These are phyloP conservation scores for Scaptomyza tumidula DNA, from an alignment of 2,888 invertebrate genomes.

Conservation along the genomic window DNA sequence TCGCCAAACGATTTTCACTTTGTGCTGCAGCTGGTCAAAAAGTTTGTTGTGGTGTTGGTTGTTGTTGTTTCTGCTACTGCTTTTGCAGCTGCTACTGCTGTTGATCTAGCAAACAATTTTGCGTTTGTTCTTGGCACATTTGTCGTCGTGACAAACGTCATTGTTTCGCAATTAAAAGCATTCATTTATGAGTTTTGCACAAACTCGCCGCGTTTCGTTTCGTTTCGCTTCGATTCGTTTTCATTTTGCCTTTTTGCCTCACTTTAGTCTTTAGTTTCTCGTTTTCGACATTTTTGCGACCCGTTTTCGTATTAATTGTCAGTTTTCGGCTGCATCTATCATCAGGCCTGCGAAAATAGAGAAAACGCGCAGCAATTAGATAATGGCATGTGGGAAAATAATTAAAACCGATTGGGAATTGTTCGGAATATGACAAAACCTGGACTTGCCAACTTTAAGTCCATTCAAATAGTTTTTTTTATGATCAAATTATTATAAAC, in stretches of 20 bases:
- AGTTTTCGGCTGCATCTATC: constrained; percentile 46
- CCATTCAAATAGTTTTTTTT: too few relatives aligned
- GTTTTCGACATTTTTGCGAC: constrained; percentile 8
- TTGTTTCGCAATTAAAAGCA: constrained; percentile 80
- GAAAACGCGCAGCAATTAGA: constrained; percentile 44
- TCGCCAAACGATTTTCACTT: constrained; percentile 18
- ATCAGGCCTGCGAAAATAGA: constrained; percentile 45
- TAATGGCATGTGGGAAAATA: constrained; percentile 15
- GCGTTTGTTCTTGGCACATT: constrained; percentile 53
- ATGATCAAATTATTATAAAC: too few relatives aligned
- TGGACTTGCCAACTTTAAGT: too few relatives aligned
- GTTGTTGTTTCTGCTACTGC: constrained; percentile 10
- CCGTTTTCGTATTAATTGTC: constrained; percentile 39
- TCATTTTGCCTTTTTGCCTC: constrained; percentile 5
- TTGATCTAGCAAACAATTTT: constrained; percentile 44
- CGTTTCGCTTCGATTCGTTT: background rate
- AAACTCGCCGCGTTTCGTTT: background rate
- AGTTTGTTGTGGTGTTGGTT: constrained; percentile 27
- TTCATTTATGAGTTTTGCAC: constrained; percentile 64
- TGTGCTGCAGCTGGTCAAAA: constrained; percentile 46
- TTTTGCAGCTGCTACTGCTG: constrained; percentile 31
- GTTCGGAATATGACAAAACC: too few relatives aligned
- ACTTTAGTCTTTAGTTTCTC: constrained; percentile 8
- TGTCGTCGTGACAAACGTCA: constrained; percentile 57
- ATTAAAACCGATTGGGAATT: background rate